phyloP scores from a whole-genome alignment of 1,140 invertebrate genomes.

The Plectus sambesii region DNA sequence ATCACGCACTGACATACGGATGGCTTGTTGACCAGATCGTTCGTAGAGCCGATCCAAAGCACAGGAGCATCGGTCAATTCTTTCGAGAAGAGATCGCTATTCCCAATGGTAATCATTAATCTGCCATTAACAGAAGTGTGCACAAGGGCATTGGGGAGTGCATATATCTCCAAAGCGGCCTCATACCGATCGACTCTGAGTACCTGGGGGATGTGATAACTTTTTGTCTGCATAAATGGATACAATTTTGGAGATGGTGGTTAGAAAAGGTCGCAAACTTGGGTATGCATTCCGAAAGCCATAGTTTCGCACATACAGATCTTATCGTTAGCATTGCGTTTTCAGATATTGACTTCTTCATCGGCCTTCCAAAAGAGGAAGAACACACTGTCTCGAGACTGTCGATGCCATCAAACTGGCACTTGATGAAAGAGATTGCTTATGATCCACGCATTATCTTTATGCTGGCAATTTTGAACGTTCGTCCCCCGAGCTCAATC shows the following conservation, averaged over 20 bases:
- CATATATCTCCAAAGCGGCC: constrained; percentile 3
- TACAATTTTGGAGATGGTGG: not conserved
- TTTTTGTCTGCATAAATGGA: not conserved
- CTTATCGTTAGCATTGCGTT: too few relatives aligned
- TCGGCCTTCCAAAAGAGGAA: constrained; percentile 27
- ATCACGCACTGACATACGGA: constrained; percentile 47
- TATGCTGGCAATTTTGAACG: constrained; percentile 24
- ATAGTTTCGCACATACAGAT: too few relatives aligned
- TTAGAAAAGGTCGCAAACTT: not conserved
- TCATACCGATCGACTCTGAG: not conserved
- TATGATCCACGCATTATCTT: constrained; percentile 37
- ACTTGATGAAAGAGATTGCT: constrained; percentile 30
- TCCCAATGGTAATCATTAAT: constrained; percentile 41
- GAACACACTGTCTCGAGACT: constrained; percentile 33
- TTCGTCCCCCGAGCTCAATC: constrained; percentile 18
- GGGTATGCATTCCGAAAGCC: too few relatives aligned
- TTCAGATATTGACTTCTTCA: constrained; percentile 37
- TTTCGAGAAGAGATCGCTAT: constrained; percentile 48
- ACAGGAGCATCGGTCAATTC: constrained; percentile 43
- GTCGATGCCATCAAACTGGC: constrained; percentile 19
- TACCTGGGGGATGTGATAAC: not conserved
- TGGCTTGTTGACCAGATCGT: constrained; percentile 48
- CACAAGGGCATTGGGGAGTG: constrained; percentile 10
- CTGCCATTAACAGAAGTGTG: constrained; percentile 10
- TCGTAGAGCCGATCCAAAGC: constrained; percentile 42